Percentiles rank a stretch among this genome's conserved stretches.
These are phyloP conservation scores for Synanthedon andrenaeformis DNA, from an alignment of 2,888 invertebrate genomes.

Conservation along the genomic window DNA sequence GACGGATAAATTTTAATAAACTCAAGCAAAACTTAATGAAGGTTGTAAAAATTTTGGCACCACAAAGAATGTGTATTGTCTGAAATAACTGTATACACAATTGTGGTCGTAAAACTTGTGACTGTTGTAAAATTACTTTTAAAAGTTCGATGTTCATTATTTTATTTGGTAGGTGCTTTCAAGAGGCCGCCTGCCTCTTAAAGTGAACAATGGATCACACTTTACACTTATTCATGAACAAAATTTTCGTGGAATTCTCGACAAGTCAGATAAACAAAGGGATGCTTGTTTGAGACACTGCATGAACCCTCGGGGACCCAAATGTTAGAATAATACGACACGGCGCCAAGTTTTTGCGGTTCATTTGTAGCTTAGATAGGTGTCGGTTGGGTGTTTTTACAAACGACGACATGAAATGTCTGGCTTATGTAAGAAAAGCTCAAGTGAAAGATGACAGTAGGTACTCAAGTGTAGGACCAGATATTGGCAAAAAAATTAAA, in stretches of 20 bases:
- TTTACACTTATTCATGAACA: conserved; percentile 38
- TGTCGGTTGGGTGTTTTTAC: conserved; percentile 31
- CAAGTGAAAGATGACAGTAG: conserved; percentile 24
- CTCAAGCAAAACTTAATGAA: background rate
- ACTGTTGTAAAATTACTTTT: background rate
- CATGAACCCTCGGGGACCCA: conserved; percentile 30
- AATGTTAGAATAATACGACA: conserved; percentile 23
- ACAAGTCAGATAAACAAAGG: conserved; percentile 27
- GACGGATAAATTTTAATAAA: no score
- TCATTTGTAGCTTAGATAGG: conserved; percentile 32
- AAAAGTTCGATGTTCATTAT: background rate
- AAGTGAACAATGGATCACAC: conserved; percentile 23
- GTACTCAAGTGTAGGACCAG: conserved; percentile 14
- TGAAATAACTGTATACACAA: background rate
- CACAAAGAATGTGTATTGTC: background rate
- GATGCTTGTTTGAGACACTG: conserved; percentile 37
- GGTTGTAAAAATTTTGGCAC: background rate
- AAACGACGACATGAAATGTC: conserved; percentile 55
- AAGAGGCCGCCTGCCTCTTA: conserved; percentile 19
- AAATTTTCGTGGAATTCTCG: conserved; percentile 34
- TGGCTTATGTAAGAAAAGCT: conserved; percentile 52
- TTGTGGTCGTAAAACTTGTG: conserved; percentile 8
- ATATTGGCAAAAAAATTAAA: conserved; percentile 7
- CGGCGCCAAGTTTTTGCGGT: conserved; percentile 56
- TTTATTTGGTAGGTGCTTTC: conserved; percentile 16